phyloP scores from a whole-genome alignment of 2,113 vertebrate species.

The Mohoua ochrocephala region DNA sequence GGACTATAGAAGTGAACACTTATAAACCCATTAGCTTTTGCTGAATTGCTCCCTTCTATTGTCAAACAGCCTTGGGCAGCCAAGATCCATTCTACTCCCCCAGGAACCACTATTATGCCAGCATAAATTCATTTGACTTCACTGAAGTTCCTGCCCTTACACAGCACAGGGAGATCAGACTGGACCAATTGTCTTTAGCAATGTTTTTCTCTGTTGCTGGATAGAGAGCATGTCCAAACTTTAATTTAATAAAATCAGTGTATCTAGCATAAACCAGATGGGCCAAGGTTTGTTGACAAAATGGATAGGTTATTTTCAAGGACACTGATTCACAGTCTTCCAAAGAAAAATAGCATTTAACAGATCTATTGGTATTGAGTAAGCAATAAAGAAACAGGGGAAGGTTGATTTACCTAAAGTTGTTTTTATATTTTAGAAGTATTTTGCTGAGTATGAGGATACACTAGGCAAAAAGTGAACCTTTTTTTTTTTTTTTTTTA shows the following conservation, averaged over 20 bases:
- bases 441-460: neutral
- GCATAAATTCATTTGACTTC: constrained; percentile 1
- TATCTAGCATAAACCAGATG: neutral
- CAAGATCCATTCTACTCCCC: neutral
- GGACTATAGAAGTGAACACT: neutral
- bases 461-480: neutral
- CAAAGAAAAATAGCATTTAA: neutral
- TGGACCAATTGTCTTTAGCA: neutral
- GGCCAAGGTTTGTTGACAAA: neutral
- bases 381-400: neutral
- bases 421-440: neutral
- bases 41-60: neutral
- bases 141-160: neutral
- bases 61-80: neutral
- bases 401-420: neutral
- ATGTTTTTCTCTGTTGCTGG: neutral
- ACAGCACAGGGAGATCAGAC: neutral
- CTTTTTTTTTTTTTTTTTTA: neutral
- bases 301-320: constrained; percentile 5
- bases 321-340: neutral
- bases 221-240: neutral
- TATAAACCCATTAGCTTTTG: neutral
- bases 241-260: neutral
- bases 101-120: neutral
- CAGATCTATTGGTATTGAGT: neutral